Percentiles rank a stretch among this genome's conserved stretches.
Evolutionary conservation across 1,140 invertebrate genomes (phyloP).

Genomic region (Hyles euphorbiae): DNA sequence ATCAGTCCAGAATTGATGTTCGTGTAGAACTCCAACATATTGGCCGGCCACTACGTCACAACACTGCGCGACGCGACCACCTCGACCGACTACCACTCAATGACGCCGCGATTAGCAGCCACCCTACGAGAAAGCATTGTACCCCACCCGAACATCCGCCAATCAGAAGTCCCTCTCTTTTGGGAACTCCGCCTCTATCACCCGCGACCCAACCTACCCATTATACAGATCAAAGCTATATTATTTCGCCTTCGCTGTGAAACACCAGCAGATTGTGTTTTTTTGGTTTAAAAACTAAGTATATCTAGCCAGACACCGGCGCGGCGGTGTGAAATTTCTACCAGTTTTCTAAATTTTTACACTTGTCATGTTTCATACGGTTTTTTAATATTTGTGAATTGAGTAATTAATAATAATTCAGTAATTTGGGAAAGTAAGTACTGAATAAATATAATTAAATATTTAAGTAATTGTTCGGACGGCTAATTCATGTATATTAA

Average conservation of each 20-base stretch:
- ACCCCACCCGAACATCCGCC: slow-evolving; percentile 37
- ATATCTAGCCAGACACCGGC: background rate
- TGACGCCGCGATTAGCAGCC: slow-evolving; percentile 29
- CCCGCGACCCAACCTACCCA: slow-evolving; percentile 52
- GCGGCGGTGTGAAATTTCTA: too few species aligned
- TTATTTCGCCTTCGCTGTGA: slow-evolving; percentile 51
- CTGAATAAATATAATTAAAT: too few species aligned
- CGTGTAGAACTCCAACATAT: slow-evolving; percentile 70
- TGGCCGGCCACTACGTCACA: slow-evolving; percentile 38
- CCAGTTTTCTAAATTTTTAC: too few species aligned
- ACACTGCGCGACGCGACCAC: slow-evolving; percentile 31
- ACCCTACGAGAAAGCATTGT: slow-evolving; percentile 25
- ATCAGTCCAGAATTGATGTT: slow-evolving; percentile 72
- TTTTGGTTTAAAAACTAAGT: slow-evolving; percentile 42
- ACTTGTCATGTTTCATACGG: too few species aligned
- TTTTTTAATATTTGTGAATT: too few species aligned
- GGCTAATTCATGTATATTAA: too few species aligned
- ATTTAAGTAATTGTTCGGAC: too few species aligned
- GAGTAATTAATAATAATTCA: too few species aligned
- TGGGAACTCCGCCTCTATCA: slow-evolving; percentile 41
- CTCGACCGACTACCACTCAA: slow-evolving; percentile 41
- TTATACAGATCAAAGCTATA: slow-evolving; percentile 55
- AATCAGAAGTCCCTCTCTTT: slow-evolving; percentile 32
- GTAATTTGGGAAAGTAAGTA: too few species aligned
- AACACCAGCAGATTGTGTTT: slow-evolving; percentile 53